Evolutionary conservation across 1,140 invertebrate genomes (phyloP).

Genomic region (Panagrolaimus sp.): DNA sequence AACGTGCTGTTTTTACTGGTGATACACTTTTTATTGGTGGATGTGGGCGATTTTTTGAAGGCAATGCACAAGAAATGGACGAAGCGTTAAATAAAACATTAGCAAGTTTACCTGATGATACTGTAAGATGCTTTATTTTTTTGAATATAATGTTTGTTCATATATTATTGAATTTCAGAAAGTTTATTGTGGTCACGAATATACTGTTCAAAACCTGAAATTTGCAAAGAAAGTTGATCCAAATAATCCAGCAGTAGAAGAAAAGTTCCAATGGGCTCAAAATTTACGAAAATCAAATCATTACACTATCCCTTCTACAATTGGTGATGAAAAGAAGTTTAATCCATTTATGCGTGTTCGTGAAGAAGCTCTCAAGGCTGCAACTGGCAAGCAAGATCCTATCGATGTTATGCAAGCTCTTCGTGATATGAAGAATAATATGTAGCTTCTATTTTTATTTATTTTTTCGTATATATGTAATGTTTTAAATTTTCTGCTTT

Average conservation of each 20-base stretch:
- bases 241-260: constrained; percentile 68
- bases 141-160: constrained; percentile 25
- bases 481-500: background rate
- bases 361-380: constrained; percentile 34
- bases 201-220: constrained; percentile 80
- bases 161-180: constrained; percentile 61
- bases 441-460: constrained; percentile 11
- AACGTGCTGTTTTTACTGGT: no score
- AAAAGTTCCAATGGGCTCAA: constrained; percentile 71
- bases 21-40: no score
- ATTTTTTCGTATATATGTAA: background rate
- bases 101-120: constrained; percentile 62
- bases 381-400: constrained; percentile 30
- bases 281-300: constrained; percentile 64
- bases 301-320: constrained; percentile 85
- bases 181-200: constrained; percentile 96
- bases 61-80: no score
- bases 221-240: constrained; percentile 82
- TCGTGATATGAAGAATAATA: constrained; percentile 49
- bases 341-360: constrained; percentile 92
- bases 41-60: no score
- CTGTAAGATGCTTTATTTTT: constrained; percentile 60
- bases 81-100: no score
- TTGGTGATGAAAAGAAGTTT: constrained; percentile 76
- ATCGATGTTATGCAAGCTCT: constrained; percentile 46